phyloP scores from a whole-genome alignment of 2,888 invertebrate species.

The Notodonta dromedarius region DNA sequence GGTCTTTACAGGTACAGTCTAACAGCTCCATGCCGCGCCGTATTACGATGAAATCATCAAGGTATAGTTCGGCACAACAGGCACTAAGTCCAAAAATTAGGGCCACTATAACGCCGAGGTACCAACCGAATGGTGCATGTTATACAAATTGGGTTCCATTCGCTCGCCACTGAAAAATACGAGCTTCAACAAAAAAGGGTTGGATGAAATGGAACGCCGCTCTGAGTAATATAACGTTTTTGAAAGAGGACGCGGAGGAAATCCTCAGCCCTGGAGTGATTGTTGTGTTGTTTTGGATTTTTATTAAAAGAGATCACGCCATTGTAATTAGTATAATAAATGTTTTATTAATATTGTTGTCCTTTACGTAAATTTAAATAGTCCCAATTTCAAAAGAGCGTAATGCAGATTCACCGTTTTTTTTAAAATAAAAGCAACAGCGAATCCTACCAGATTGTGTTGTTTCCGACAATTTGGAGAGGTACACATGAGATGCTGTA shows the following conservation, averaged over 20 bases:
- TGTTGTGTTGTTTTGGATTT: slow-evolving; percentile 54
- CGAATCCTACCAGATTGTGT: slow-evolving; percentile 1
- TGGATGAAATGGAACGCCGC: slow-evolving; percentile 41
- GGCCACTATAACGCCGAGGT: slow-evolving; percentile 9
- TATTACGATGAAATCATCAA: background rate
- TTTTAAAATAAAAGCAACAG: background rate
- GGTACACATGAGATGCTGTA: slow-evolving; percentile 42
- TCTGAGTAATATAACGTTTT: slow-evolving; percentile 62
- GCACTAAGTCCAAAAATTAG: slow-evolving; percentile 7
- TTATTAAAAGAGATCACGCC: slow-evolving; percentile 22
- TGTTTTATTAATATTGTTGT: slow-evolving; percentile 5
- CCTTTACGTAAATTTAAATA: background rate
- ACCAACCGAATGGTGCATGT: slow-evolving; percentile 40
- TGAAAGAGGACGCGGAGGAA: slow-evolving; percentile 50
- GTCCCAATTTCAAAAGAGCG: no score
- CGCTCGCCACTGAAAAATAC: slow-evolving; percentile 66
- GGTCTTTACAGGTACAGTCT: background rate
- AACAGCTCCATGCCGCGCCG: background rate
- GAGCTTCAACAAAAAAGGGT: slow-evolving; percentile 63
- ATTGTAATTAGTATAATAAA: slow-evolving; percentile 21
- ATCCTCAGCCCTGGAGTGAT: slow-evolving; percentile 44
- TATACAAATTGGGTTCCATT: slow-evolving; percentile 70
- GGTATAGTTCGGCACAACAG: background rate
- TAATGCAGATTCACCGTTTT: background rate
- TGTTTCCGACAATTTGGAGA: slow-evolving; percentile 35